These are phyloP conservation scores for Carassius auratus DNA, from an alignment of 2,113 vertebrate genomes.

Conservation along the genomic window DNA sequence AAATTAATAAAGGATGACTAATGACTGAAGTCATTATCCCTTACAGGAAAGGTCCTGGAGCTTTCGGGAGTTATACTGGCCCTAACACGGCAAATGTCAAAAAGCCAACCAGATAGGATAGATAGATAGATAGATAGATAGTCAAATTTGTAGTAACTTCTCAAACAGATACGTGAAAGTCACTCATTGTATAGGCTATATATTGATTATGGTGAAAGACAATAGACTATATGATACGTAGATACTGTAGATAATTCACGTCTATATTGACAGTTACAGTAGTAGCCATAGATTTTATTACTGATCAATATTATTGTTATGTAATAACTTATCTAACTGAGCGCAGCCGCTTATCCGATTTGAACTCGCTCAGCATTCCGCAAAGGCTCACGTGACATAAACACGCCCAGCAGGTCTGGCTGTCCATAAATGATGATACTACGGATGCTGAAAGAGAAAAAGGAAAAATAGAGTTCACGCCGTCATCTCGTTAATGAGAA, in stretches of 20 bases:
- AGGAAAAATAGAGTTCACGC: not conserved
- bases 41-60: not conserved
- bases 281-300: no score
- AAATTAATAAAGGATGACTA: slow-evolving; percentile 72
- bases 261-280: no score
- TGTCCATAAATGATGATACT: not conserved
- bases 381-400: slow-evolving; percentile 15
- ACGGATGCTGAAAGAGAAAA: not conserved
- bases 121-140: not conserved
- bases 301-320: not conserved
- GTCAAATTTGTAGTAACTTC: no score
- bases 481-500: not conserved
- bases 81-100: no score
- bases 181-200: no score
- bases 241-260: no score
- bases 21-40: slow-evolving; percentile 2
- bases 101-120: not conserved
- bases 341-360: not conserved
- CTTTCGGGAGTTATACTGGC: no score
- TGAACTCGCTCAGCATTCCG: not conserved
- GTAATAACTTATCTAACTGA: not conserved
- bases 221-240: no score
- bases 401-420: not conserved
- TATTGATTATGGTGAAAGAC: no score
- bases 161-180: no score